phyloP scores from a whole-genome alignment of 2,113 vertebrate genomes.

The Saiga tatarica region DNA sequence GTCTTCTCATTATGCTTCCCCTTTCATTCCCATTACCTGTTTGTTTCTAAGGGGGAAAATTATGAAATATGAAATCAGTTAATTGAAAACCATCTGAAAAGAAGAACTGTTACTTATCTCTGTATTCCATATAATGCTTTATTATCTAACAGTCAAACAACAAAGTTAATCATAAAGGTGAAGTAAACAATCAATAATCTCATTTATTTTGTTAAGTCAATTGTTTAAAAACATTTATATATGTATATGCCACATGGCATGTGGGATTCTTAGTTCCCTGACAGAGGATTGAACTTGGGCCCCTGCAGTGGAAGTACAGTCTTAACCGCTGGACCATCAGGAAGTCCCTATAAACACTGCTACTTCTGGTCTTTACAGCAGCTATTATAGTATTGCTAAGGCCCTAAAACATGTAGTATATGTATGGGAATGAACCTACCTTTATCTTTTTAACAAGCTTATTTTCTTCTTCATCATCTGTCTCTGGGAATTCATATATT shows the following conservation, averaged over 20 bases:
- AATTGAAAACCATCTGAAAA: neutral
- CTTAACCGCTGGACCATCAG: neutral
- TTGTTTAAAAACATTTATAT: neutral
- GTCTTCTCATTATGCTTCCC: neutral
- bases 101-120: neutral
- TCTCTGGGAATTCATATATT: conserved; percentile 99
- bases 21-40: neutral
- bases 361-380: neutral
- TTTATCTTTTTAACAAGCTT: conserved; percentile 98
- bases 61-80: neutral
- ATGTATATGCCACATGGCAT: neutral
- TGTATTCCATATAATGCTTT: neutral
- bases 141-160: neutral
- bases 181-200: conserved; percentile 15
- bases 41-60: neutral
- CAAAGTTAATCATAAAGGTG: conserved; percentile 3
- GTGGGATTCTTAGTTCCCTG: neutral
- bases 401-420: neutral
- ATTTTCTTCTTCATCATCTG: conserved; percentile 98
- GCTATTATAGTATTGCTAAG: neutral
- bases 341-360: neutral
- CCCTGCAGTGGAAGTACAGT: neutral
- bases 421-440: conserved; percentile 77
- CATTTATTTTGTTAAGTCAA: conserved; percentile 7
- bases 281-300: neutral